Base-by-base conservation (phyloP, 2,888 invertebrate species). In the Sussaba pulchella region DNA sequence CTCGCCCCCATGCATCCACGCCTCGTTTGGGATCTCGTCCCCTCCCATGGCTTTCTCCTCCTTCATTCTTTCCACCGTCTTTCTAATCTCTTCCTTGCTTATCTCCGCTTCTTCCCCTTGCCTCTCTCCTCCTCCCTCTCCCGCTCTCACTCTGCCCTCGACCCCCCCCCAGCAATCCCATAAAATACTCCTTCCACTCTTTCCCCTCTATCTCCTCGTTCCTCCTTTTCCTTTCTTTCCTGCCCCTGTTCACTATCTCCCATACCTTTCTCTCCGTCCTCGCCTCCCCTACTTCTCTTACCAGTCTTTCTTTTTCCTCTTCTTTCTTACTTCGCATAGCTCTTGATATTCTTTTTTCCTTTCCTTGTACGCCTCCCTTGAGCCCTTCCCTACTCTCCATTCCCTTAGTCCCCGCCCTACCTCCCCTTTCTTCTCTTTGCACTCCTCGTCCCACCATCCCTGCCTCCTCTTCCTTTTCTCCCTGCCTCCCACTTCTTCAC, bases 131-230 rank as follows among this genome's bases (percentile, higher is more conserved):
- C 24, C 17, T 26, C 21, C 26, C 10, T 21, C n/a, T 9, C 31
- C 12, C n/a, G 17, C 54, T 24, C 17, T 63, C 14, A 45, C 45
- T n/a, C n/a, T 45, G 2, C 3, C 14, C 1, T 2, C n/a, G 1
- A 45, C 45, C 2, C 57, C n/a, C 70, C 4, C 77, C 64, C n/a
- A 71, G 8, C 24, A 78, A 1, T 6, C 31, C 12, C 66, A 72
- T 78, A 8, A 72, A 72, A 8, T 78, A 57, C 24, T 67, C 61
- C 9, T 67, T 67, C 63, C 45, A 64, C 5, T 45, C 63, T 43
- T 14, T 45, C 26, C 2, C 24, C n/a, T 10, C 14, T 24, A 45
- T 64, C 0, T 26, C 8, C 36, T 26, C 63, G 8, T 14, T 45
- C n/a, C 26, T 5, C 45, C 26, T 21, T 12, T 57, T 24, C 19